Base-by-base conservation (phyloP, 2,888 invertebrate genomes). In the Epicampocera succincta region DNA sequence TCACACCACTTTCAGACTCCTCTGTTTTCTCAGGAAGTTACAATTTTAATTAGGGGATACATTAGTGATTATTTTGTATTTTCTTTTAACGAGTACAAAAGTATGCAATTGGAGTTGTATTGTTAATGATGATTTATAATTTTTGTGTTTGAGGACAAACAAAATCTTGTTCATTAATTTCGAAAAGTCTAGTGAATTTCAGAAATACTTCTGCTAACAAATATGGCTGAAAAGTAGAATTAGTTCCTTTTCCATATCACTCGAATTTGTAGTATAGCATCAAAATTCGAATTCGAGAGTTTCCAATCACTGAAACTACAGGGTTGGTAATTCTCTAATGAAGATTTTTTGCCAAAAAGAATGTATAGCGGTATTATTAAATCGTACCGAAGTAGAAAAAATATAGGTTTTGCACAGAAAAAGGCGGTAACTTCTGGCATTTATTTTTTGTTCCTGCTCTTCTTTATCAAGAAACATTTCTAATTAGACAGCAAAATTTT, bases 11-110 rank as follows among this genome's bases (percentile, higher is more conserved):
- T 46, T 19, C 15, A 44, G 40, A 46, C 21, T 17, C n/a, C 50
- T 21, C 21, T 25, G 2, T 25, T 25, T 25, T 25, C 3, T 25
- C 56, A 56, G 80, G 80, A 80, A 75, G 69, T 80, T 65, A 80
- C 75, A 80, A 80, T 75, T 80, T 74, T 75, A 80, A 75, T 80
- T 80, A 75, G 75, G 74, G 74, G 75, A 71, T 75, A 66, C 65
- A 75, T 75, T 75, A 74, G 58, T 44, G 65, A 58, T 44, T 65
- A 71, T 50, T 58, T 46, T 12, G 5, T 25, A 25, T 25, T 25
- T 25, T 25, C 5, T 25, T 25, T 25, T 25, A 25, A 25, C 25
- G 25, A 25, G 25, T 25, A 25, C 2, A 2, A 25, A 25, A 33
- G 42, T 17, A 25, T 65, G 56, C 13, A 40, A 8, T 15, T 17